These are phyloP conservation scores for Plumapathes pennacea DNA, from an alignment of 92 coral and sea anemone genomes.

Conservation along the genomic window DNA sequence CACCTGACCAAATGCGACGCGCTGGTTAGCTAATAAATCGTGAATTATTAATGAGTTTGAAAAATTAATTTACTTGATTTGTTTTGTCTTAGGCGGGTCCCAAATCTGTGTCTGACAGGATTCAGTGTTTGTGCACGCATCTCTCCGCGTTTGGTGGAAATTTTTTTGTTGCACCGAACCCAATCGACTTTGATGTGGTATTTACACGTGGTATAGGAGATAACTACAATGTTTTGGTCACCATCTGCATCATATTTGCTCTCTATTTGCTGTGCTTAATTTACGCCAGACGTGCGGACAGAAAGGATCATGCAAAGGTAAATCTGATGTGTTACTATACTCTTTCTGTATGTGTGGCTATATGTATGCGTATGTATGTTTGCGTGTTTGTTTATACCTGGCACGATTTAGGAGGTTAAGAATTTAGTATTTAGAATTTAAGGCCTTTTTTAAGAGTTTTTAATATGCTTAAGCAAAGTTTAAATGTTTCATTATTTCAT, in stretches of 20 bases:
- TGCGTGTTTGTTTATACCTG: background rate
- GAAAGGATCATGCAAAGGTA: constrained; percentile 69
- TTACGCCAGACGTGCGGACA: constrained; percentile 70
- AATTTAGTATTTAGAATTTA: no score
- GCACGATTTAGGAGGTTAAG: no score
- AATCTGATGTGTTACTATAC: background rate
- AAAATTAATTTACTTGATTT: background rate
- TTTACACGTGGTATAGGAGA: constrained; percentile 53
- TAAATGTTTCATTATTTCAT: no score
- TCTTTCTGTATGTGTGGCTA: background rate
- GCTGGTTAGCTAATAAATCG: no score
- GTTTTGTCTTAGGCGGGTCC: constrained; percentile 12
- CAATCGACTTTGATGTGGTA: constrained; percentile 66
- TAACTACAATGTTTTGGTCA: constrained; percentile 59
- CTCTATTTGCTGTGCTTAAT: constrained; percentile 46
- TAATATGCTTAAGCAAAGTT: no score
- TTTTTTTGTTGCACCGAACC: constrained; percentile 78
- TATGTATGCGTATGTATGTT: background rate
- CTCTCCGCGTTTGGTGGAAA: constrained; percentile 75
- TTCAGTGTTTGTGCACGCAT: constrained; percentile 68
- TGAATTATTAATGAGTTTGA: background rate
- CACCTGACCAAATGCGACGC: no score
- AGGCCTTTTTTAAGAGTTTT: no score
- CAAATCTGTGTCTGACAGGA: constrained; percentile 26
- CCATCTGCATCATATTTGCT: constrained; percentile 52